Percentiles rank a stretch among this genome's conserved stretches.
Conservation (phyloP, 2,888 invertebrate genomes). For the Hemistola chrysoprasaria region DNA sequence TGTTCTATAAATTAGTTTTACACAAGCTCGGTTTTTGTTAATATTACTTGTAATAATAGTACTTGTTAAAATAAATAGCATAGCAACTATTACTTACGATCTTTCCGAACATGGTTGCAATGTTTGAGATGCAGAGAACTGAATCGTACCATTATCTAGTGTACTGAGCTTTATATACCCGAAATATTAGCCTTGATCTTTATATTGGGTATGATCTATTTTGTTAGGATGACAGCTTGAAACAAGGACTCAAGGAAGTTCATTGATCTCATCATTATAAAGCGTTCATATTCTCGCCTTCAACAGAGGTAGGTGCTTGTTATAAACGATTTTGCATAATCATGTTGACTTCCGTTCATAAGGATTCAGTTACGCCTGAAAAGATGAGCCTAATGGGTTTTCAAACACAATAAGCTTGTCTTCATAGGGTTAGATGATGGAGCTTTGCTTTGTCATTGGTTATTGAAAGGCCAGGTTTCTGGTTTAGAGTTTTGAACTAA, state of each 20-base stretch:
- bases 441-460: no score
- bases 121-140: slow-evolving; percentile 46
- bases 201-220: slow-evolving; percentile 39
- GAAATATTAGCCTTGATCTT: slow-evolving; percentile 59
- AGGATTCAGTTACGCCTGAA: slow-evolving; percentile 8
- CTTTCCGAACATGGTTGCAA: slow-evolving; percentile 60
- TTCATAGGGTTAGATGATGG: no score
- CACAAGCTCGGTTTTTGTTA: no score
- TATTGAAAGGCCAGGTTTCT: no score
- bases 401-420: slow-evolving; percentile 11
- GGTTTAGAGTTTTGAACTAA: no score
- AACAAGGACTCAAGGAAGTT: slow-evolving; percentile 39
- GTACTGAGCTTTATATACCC: slow-evolving; percentile 51
- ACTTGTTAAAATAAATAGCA: no score
- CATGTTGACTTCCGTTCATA: slow-evolving; percentile 12
- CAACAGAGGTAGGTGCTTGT: slow-evolving; percentile 29
- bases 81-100: slow-evolving; percentile 48
- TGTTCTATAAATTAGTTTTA: no score
- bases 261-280: slow-evolving; percentile 46
- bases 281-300: slow-evolving; percentile 44
- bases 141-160: slow-evolving; percentile 44
- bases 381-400: slow-evolving; percentile 7
- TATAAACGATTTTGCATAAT: slow-evolving; percentile 19
- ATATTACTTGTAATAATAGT: no score
- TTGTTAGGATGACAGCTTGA: slow-evolving; percentile 46